Percentiles rank a stretch among this genome's conserved stretches.
These are phyloP conservation scores for Pterostichus niger DNA, from an alignment of 2,888 invertebrate species.

Conservation along the genomic window DNA sequence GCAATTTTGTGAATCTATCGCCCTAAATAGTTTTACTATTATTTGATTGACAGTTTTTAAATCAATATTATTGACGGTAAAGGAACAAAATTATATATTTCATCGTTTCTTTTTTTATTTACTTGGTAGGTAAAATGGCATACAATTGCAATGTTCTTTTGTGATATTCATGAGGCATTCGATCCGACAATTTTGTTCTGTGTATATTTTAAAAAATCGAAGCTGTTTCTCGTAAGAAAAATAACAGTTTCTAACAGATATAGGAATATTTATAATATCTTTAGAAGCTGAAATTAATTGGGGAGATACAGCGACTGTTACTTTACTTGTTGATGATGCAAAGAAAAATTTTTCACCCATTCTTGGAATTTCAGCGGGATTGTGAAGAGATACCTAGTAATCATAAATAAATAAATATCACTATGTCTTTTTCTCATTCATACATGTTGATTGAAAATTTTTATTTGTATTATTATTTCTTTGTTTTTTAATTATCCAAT, in stretches of 20 bases:
- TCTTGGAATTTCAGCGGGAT: slow-evolving; percentile 72
- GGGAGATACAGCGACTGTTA: slow-evolving; percentile 69
- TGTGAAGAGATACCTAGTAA: slow-evolving; percentile 72
- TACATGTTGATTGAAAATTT: too few species aligned
- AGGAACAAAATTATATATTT: too few species aligned
- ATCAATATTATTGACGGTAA: too few species aligned
- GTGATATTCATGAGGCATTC: slow-evolving; percentile 71
- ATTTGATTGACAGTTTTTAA: too few species aligned
- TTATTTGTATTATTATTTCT: too few species aligned
- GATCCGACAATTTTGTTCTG: slow-evolving; percentile 70
- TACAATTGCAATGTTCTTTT: slow-evolving; percentile 69
- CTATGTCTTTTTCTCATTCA: too few species aligned
- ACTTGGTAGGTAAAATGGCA: slow-evolving; percentile 71
- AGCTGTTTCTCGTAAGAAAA: slow-evolving; percentile 70
- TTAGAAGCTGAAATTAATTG: slow-evolving; percentile 70
- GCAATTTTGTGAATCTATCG: too few species aligned
- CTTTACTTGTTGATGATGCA: slow-evolving; percentile 69
- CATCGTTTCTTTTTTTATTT: slow-evolving; percentile 65
- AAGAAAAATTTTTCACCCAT: slow-evolving; percentile 69
- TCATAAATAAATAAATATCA: neutral
- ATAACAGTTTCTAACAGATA: slow-evolving; percentile 70
- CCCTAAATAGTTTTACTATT: too few species aligned
- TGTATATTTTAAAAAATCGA: slow-evolving; percentile 70
- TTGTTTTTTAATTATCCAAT: too few species aligned
- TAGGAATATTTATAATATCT: slow-evolving; percentile 69